Evolutionary conservation across 1,140 invertebrate genomes (phyloP), one percentile per base, ranked within the genome.

Genomic region (Apis cerana): DNA sequence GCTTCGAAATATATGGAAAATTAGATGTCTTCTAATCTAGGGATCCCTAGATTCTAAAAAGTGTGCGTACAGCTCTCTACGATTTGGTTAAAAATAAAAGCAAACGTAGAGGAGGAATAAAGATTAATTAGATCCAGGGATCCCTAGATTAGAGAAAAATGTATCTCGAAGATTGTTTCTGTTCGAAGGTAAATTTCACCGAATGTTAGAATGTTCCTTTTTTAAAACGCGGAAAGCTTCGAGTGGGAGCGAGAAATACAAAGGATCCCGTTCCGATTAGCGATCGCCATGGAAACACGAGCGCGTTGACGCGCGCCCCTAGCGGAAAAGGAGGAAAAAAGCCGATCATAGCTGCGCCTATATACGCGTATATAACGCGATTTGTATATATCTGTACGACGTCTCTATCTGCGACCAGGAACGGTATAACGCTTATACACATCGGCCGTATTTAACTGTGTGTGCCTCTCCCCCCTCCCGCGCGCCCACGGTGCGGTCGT

Each of bases 221-320:
- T 33, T 33, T 33, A 33, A 33, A 33, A 33, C 33, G 3, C 33
- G 0, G 56, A 77, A 77, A 52, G 58, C 33, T 3, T 33, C 33
- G 2, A 27, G 70, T 27, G n/a, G 61, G 21, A 54, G 50, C 54
- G 43, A 61, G 56, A 74, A 33, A 23, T 12, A n/a, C 21, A 91
- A 83, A 89, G 88, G 87, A 92, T 0, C 5, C 33, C 93, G 92
- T 92, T 92, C 92, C 94, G 94, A 95, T 95, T 95, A 95, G 94
- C 95, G 94, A 95, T 95, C 94, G 94, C 95, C 94, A 95, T 95
- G 95, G 94, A 94, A 95, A 95, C 95, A 95, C 95, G 95, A 94
- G 92, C 92, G 92, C 33, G 93, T 94, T 95, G 94, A 95, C 94
- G 93, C 94, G 94, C 94, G 94, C 92, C 91, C 68, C 93, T 85